A percentile compares a stretch with the other conserved stretches of the same genome.
Conservation (phyloP, 2,888 invertebrate genomes). For the Eupithecia centaureata region DNA sequence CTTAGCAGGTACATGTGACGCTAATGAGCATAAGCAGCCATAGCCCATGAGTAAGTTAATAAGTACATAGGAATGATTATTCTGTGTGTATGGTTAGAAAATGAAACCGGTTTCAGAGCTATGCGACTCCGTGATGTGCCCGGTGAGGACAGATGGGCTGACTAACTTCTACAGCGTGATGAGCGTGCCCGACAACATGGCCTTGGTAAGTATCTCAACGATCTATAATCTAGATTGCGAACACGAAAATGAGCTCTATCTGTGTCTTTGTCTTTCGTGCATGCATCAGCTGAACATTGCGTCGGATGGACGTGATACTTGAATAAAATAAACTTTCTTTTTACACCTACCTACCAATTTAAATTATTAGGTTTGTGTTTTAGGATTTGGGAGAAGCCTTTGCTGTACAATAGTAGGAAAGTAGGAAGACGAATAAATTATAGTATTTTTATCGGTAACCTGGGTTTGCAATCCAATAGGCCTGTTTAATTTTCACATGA, state of each 20-base stretch:
- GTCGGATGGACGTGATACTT: neutral
- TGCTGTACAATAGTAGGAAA: neutral
- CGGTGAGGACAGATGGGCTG: conserved; percentile 57
- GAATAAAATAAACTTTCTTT: no score
- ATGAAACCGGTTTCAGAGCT: conserved; percentile 55
- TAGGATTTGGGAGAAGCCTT: neutral
- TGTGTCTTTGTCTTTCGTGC: neutral
- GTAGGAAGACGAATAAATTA: neutral
- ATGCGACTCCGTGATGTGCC: conserved; percentile 63
- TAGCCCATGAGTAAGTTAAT: no score
- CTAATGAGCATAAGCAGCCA: no score
- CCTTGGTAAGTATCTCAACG: conserved; percentile 57
- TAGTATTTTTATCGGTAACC: neutral
- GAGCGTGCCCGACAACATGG: conserved; percentile 67
- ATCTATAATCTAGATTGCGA: neutral
- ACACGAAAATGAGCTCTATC: neutral
- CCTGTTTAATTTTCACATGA: neutral
- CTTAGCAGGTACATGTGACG: neutral
- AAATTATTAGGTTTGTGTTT: neutral
- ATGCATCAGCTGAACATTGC: neutral
- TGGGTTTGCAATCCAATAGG: neutral
- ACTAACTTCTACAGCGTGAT: conserved; percentile 68
- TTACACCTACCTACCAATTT: neutral
- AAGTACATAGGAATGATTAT: no score
- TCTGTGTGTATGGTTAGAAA: neutral